Base-by-base conservation (phyloP, 2,797 vertebrate genomes). In the Spea hammondii region DNA sequence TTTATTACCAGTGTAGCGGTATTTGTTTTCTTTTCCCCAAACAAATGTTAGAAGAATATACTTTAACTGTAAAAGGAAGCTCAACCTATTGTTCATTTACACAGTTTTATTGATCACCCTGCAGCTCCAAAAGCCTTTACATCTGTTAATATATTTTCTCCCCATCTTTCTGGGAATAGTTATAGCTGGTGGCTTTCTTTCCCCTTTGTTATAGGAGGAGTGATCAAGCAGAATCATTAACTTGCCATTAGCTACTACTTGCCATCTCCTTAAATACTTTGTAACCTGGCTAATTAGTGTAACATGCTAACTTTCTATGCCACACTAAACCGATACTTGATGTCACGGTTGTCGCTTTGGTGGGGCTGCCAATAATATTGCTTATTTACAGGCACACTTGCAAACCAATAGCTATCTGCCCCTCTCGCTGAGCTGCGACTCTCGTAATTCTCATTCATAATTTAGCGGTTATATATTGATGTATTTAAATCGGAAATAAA, bases 161-260 rank as follows among this genome's bases (percentile, higher is more conserved):
- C 9, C 65, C 65, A 44, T 65, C 64, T 65, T 67, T 46, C 45
- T 9, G 65, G 11, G 4, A 67, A 48, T 67, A 62, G 6, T 48
- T 67, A 17, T 49, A 48, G 65, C 65, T 67, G 11, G 13, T 67
- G 65, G 11, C 65, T 67, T 67, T 49, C 7, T 67, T 67, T 47
- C 46, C 46, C 9, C 32, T 65, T 6, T 67, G 47, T n/a, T 67
- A 48, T 67, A 47, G 6, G 45, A 49, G 10, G 46, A 49, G 47
- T 67, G 49, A 67, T 67, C 65, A 48, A 67, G 12, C 46, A 67
- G 65, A 67, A 67, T 67, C 65, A 67, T 67, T n/a, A 67, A 67
- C 47, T 67, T 6, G 14, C 49, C 10, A 49, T 67, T 67, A 67
- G n/a, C 65, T 49, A 49, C 47, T 45, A 3, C 65, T 67, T 67